Conservation (phyloP, 1,140 invertebrate species). For the Polypedilum pembai region DNA sequence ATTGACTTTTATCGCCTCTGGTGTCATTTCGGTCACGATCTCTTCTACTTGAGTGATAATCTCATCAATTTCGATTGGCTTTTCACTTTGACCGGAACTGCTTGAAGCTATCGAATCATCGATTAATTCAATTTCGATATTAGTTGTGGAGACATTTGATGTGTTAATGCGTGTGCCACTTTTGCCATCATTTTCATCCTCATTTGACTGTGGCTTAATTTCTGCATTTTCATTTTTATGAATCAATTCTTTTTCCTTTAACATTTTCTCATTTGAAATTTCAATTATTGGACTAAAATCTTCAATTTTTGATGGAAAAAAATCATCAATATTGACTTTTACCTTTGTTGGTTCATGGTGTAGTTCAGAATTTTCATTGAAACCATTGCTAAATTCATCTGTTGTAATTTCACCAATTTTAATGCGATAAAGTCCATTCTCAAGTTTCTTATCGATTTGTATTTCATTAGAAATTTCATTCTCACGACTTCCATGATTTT, state of each 20-base stretch:
- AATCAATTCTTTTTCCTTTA: slow-evolving; percentile 37
- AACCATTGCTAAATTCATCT: slow-evolving; percentile 31
- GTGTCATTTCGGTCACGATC: background rate
- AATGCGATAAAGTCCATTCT: slow-evolving; percentile 32
- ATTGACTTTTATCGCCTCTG: background rate
- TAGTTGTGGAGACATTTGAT: slow-evolving; percentile 29
- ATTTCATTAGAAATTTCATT: slow-evolving; percentile 29
- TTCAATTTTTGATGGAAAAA: slow-evolving; percentile 40
- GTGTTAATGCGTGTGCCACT: slow-evolving; percentile 18
- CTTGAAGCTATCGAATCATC: slow-evolving; percentile 28
- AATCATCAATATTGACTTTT: slow-evolving; percentile 40
- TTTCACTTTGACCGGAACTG: slow-evolving; percentile 41
- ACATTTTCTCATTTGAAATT: slow-evolving; percentile 35
- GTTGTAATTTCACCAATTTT: slow-evolving; percentile 34
- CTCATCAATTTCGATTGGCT: slow-evolving; percentile 40
- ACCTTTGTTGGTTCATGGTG: slow-evolving; percentile 26
- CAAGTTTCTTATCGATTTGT: slow-evolving; percentile 30
- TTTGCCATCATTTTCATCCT: slow-evolving; percentile 22
- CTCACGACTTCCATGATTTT: background rate
- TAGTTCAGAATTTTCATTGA: slow-evolving; percentile 12
- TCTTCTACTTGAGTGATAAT: slow-evolving; percentile 26
- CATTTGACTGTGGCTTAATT: slow-evolving; percentile 32
- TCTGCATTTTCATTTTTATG: slow-evolving; percentile 37
- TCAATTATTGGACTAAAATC: slow-evolving; percentile 38
- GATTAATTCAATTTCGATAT: slow-evolving; percentile 31